Conservation (phyloP, 92 coral and sea anemone genomes). For the Siderastrea siderea region DNA sequence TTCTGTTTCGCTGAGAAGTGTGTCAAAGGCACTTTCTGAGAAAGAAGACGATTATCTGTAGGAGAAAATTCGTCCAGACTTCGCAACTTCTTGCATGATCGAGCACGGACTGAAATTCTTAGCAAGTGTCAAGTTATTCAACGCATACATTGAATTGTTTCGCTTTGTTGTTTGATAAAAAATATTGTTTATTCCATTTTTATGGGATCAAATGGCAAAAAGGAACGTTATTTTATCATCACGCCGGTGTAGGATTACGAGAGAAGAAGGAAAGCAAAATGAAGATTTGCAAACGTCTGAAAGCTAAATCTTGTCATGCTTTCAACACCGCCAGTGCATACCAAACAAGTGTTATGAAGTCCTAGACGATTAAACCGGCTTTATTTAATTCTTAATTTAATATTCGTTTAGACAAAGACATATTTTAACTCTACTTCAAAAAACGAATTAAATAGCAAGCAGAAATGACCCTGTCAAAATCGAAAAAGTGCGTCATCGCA, state of each 20-base stretch:
- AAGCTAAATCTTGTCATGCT: background rate
- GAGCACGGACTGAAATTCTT: conserved; percentile 43
- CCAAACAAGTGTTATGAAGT: conserved; percentile 19
- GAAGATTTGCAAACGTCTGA: background rate
- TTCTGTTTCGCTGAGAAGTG: conserved; percentile 19
- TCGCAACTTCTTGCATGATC: conserved; percentile 35
- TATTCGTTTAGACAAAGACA: conserved; percentile 34
- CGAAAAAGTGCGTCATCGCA: background rate
- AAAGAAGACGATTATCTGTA: conserved; percentile 1
- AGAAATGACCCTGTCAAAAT: background rate
- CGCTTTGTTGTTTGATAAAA: conserved; percentile 28
- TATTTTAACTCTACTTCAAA: background rate
- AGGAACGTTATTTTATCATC: conserved; percentile 6
- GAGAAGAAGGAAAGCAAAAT: background rate
- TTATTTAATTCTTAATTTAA: conserved; percentile 45
- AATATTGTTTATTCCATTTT: conserved; percentile 32
- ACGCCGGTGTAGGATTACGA: conserved; percentile 5
- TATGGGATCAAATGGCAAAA: conserved; percentile 14
- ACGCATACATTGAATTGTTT: conserved; percentile 46
- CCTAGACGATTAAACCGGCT: conserved; percentile 30
- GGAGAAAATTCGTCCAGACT: conserved; percentile 28
- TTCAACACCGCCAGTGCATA: conserved; percentile 1
- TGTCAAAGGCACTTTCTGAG: background rate
- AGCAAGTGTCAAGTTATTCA: conserved; percentile 45
- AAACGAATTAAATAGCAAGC: background rate